Evolutionary conservation across 2,888 invertebrate species (phyloP), one percentile per base, ranked within the genome.

Genomic region (Zygothrica quintamaculata): DNA sequence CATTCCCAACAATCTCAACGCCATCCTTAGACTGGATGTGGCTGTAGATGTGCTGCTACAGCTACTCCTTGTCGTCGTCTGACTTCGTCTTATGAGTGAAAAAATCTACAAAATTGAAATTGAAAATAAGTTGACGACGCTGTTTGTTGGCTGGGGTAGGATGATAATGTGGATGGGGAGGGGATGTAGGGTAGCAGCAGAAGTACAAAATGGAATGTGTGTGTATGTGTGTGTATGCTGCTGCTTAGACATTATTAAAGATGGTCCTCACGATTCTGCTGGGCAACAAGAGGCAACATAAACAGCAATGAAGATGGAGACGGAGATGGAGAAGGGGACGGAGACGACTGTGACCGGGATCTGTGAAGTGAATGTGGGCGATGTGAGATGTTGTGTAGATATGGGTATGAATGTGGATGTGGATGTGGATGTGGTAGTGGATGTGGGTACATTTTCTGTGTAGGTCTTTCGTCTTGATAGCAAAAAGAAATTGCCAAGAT

Each of bases 41-140:
- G n/a, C n/a, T n/a, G n/a, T n/a, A n/a, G n/a, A n/a, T n/a, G n/a
- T n/a, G n/a, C n/a, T n/a, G n/a, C n/a, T n/a, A n/a, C n/a, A 16
- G 11, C 22, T 48, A 31, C 25, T 12, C 42, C 46, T 29, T n/a
- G n/a, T n/a, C n/a, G n/a, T n/a, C 40, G 46, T 68, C 33, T 55
- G 57, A 36, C 46, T 47, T 64, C 65, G 65, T 76, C 74, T 76
- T 84, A 75, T 77, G 74, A 84, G 72, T 76, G 66, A 79, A 84
- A 86, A 76, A 84, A 77, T 74, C 75, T 77, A 84, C 77, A 84
- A 87, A 84, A 82, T 81, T 75, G 77, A 88, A 88, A 88, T 87
- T 85, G 86, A 80, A 82, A 77, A 88, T 82, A 88, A 85, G 76
- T 84, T 78, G 75, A 75, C 71, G 75, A 69, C 65, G 80, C 69